Evolutionary conservation across 2,888 invertebrate species (phyloP), one percentile per base, ranked within the genome.

Genomic region (Gibbula magus): DNA sequence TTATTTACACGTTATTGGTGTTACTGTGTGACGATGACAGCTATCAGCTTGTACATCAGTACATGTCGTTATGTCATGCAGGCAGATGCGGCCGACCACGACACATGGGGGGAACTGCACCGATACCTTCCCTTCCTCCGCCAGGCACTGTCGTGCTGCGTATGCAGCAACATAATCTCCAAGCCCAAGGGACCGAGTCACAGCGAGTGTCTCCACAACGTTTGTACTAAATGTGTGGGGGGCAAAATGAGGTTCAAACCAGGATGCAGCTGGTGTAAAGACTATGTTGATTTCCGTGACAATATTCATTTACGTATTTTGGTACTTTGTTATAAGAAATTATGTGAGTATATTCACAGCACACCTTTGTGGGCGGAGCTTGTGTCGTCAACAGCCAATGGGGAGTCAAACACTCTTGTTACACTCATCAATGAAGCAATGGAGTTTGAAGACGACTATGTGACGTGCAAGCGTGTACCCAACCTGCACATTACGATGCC

Each of bases 121-220:
- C 95, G 96, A 88, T 95, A 96, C 89, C 95, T 98, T 87, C 96
- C 97, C 5, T 96, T 96, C 93, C 94, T 98, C 91, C 95, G 97
- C 81, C 96, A 97, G 92, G 96, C 96, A 84, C 94, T 98, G 88
- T 96, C 96, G 87, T 98, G 98, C 93, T 96, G 96, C 79, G 97
- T 97, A 79, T 98, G 98, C 93, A 96, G 96, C 83, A 95, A 96
- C 91, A 94, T 98, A 86, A 93, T 97, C 79, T 95, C 95, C 86
- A 96, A 96, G 91, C 97, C 98, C 7, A 95, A 95, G 91, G 95
- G 96, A 52, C 96, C 97, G 20, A 95, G 95, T 25, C 95, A 95
- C 88, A 88, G 86, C 78, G 95, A 95, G 84, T 98, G 98, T 93
- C 96, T 96, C 92, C 98, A 98, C 93, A 96, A 97, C 93, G 96